phyloP scores from a whole-genome alignment of 2,888 invertebrate genomes.

The Acrocera orbiculus region DNA sequence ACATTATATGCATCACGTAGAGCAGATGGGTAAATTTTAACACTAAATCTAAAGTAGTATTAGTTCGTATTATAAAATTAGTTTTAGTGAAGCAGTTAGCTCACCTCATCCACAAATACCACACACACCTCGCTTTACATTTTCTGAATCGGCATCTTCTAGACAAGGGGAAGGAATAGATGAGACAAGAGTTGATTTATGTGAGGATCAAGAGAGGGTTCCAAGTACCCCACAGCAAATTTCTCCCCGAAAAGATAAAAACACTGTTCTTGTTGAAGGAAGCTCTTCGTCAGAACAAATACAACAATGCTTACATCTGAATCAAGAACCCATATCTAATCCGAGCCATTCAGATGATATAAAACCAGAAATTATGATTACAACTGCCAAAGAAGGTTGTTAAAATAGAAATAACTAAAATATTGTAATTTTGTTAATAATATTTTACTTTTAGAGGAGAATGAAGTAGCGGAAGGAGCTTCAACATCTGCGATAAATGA shows the following conservation, averaged over 20 bases:
- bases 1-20: slow-evolving; percentile 67
- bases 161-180: slow-evolving; percentile 38
- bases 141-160: slow-evolving; percentile 37
- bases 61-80: no score
- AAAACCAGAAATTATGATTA: slow-evolving; percentile 12
- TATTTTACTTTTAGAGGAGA: slow-evolving; percentile 17
- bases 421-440: no score
- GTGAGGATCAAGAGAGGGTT: slow-evolving; percentile 38
- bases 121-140: slow-evolving; percentile 43
- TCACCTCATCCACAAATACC: slow-evolving; percentile 70
- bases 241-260: slow-evolving; percentile 30
- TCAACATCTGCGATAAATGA: slow-evolving; percentile 32
- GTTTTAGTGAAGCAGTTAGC: slow-evolving; percentile 78
- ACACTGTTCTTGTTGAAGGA: slow-evolving; percentile 7
- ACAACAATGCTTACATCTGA: no score
- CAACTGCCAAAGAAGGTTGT: slow-evolving; percentile 10
- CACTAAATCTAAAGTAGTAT: no score
- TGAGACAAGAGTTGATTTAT: slow-evolving; percentile 49
- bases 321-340: slow-evolving; percentile 19
- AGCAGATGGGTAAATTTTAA: slow-evolving; percentile 49
- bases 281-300: slow-evolving; percentile 22
- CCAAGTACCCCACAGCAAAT: slow-evolving; percentile 48
- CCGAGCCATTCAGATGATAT: slow-evolving; percentile 11
- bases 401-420: no score
- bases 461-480: slow-evolving; percentile 29